phyloP scores from a whole-genome alignment of 2,113 vertebrate species.

The Polypterus senegalus region DNA sequence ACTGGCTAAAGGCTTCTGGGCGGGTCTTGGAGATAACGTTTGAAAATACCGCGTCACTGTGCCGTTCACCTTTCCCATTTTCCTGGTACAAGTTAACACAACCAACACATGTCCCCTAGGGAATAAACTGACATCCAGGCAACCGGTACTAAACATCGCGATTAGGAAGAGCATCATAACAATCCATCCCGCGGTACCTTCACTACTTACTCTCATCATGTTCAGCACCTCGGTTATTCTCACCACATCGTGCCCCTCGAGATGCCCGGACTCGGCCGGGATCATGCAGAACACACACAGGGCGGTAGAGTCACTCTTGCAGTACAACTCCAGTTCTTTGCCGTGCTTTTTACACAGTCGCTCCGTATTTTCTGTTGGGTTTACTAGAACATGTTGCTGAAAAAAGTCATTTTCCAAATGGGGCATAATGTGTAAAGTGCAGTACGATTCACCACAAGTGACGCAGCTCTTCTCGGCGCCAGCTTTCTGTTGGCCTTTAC shows the following conservation, averaged over 20 bases:
- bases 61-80: no score
- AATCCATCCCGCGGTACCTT: background rate
- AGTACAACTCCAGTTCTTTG: slow-evolving; percentile 19
- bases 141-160: no score
- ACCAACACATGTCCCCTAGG: no score
- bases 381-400: slow-evolving; percentile 16
- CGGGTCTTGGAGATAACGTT: no score
- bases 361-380: slow-evolving; percentile 4
- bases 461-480: slow-evolving; percentile 18
- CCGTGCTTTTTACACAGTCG: slow-evolving; percentile 17
- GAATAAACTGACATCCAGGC: no score
- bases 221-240: slow-evolving; percentile 13
- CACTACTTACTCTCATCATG: slow-evolving; percentile 10
- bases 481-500: slow-evolving; percentile 15
- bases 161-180: no score
- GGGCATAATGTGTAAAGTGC: slow-evolving; percentile 19
- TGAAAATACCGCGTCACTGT: no score
- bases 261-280: slow-evolving; percentile 11
- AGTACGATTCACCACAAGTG: slow-evolving; percentile 19
- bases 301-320: slow-evolving; percentile 11
- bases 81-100: no score
- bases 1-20: no score
- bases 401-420: slow-evolving; percentile 14
- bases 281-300: slow-evolving; percentile 24
- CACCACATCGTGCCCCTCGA: slow-evolving; percentile 12